A percentile compares a stretch with the other conserved stretches of the same genome.
phyloP scores from a whole-genome alignment of 1,140 invertebrate genomes.

The Hyles euphorbiae region DNA sequence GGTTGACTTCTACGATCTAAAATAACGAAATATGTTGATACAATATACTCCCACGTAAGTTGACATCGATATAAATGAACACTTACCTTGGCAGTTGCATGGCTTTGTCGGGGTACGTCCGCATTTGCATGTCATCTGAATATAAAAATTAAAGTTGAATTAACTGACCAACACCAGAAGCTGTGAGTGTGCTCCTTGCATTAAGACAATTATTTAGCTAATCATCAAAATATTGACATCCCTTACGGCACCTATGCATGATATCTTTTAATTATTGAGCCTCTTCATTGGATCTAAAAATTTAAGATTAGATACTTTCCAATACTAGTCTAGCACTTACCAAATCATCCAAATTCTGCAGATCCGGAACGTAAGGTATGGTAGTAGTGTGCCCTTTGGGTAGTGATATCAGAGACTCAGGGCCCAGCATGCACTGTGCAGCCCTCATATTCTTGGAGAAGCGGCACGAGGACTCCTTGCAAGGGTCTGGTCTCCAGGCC shows the following conservation, averaged over 20 bases:
- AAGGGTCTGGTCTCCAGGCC: constrained; percentile 37
- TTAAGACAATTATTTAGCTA: no score
- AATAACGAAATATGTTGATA: constrained; percentile 30
- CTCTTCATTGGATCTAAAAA: no score
- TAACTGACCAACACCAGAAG: no score
- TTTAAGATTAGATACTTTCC: neutral
- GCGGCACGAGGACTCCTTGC: constrained; percentile 34
- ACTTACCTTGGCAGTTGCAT: constrained; percentile 45
- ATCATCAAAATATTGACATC: no score
- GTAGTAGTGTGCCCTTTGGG: constrained; percentile 6
- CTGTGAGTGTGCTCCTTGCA: no score
- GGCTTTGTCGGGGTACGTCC: constrained; percentile 16
- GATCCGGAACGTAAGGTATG: constrained; percentile 15
- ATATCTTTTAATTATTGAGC: no score
- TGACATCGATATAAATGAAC: constrained; percentile 7
- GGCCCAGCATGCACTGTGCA: constrained; percentile 52
- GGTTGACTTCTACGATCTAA: constrained; percentile 45
- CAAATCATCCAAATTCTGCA: constrained; percentile 16
- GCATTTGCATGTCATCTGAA: constrained; percentile 35
- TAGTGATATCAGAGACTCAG: constrained; percentile 26
- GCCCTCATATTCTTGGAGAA: constrained; percentile 53
- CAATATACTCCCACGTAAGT: constrained; percentile 56
- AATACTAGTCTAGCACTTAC: constrained; percentile 16
- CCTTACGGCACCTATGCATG: no score
- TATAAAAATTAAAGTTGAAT: neutral